Conservation (phyloP, 2,113 vertebrate species). For the Paracanthobrama guichenoti region DNA sequence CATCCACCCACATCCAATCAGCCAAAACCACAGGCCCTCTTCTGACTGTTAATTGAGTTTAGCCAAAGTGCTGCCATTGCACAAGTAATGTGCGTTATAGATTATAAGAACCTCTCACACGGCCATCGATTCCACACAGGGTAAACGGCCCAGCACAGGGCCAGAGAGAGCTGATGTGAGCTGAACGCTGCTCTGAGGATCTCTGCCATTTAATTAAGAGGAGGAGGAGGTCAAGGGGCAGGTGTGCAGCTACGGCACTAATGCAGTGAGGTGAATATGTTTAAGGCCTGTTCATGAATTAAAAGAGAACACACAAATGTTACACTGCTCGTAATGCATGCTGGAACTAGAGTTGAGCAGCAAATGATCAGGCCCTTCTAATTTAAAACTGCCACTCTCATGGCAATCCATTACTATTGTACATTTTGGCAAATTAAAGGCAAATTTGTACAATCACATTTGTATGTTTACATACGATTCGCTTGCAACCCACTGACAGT, state of each 20-base stretch:
- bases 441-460: neutral
- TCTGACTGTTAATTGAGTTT: slow-evolving; percentile 56
- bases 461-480: neutral
- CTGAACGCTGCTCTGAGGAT: slow-evolving; percentile 38
- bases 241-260: slow-evolving; percentile 25
- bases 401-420: neutral
- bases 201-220: slow-evolving; percentile 57
- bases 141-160: slow-evolving; percentile 20
- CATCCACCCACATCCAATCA: slow-evolving; percentile 48
- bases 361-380: neutral
- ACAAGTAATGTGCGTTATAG: slow-evolving; percentile 59
- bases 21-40: slow-evolving; percentile 46
- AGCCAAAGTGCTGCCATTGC: slow-evolving; percentile 58
- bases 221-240: slow-evolving; percentile 40
- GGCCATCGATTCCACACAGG: slow-evolving; percentile 52
- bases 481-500: neutral
- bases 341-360: neutral
- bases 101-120: slow-evolving; percentile 54
- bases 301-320: neutral
- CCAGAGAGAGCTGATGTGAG: slow-evolving; percentile 20
- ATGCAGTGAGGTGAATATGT: slow-evolving; percentile 47
- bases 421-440: neutral
- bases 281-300: slow-evolving; percentile 9
- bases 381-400: neutral
- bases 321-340: neutral